Evolutionary conservation across 1,140 invertebrate genomes (phyloP), one percentile per base, ranked within the genome.

Genomic region (Trichomalopsis sarcophagae): DNA sequence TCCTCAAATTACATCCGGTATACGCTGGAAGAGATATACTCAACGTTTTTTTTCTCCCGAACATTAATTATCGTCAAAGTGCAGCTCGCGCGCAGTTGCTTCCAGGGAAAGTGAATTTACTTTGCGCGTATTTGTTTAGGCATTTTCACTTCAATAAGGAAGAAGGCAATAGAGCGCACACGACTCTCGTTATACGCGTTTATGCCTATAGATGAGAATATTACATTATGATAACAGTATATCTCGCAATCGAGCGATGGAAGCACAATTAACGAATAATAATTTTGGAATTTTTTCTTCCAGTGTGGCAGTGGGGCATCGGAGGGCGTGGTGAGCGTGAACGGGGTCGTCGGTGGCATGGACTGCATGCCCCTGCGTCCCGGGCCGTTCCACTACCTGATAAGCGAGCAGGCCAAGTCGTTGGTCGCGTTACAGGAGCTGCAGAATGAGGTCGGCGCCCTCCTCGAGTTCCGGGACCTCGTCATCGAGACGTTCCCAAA

Each of bases 401-500:
- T 97, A 91, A 96, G 94, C 93, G 96, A 97, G 93, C 96, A 97
- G 93, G 96, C 96, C 88, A 97, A 97, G 93, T 97, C 96, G 68
- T 92, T 96, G 91, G 95, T 96, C 82, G 96, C 96, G 71, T 94
- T 97, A 90, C 94, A 96, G 95, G 97, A 97, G 94, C 94, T 97
- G 90, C 97, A 97, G 95, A 96, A 97, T 96, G 97, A 97, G 94
- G 97, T 98, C 93, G 97, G 97, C 75, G 97, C 97, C 86, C 92
- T 98, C 84, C 95, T 97, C 92, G 97, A 97, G 93, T 98, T 98
- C 92, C 96, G 97, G 93, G 96, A 97, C 93, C 95, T 97, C 94
- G 97, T 98, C 94, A 97, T 97, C 94, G 96, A 97, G 95, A 96
- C 97, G 86, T 97, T 97, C 94, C 97, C 97, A 87, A 97, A 97